Percentiles rank a stretch among this genome's conserved stretches.
Evolutionary conservation across 2,113 vertebrate species (phyloP).

Genomic region (Loxodonta africana): DNA sequence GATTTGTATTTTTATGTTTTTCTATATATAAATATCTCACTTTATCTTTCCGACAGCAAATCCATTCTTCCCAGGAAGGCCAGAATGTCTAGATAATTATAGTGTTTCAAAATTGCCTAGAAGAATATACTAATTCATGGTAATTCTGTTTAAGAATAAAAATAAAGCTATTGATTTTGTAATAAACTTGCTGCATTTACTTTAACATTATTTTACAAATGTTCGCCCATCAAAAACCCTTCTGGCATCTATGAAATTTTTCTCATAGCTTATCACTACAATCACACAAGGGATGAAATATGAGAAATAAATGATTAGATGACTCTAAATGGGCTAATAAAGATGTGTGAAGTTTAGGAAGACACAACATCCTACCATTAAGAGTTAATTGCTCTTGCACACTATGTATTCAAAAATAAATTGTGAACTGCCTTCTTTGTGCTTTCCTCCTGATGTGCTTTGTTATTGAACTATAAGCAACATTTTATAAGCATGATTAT

Average conservation of each 20-base stretch:
- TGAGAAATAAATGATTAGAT: background rate
- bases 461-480: background rate
- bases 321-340: background rate
- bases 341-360: background rate
- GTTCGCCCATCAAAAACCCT: background rate
- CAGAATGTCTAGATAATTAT: background rate
- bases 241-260: background rate
- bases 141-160: background rate
- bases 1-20: background rate
- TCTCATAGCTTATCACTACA: background rate
- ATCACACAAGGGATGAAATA: background rate
- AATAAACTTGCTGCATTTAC: background rate
- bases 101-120: background rate
- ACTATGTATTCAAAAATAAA: background rate
- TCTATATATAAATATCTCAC: background rate
- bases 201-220: slow-evolving; percentile 1
- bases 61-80: background rate
- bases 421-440: background rate
- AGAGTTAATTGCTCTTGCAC: background rate
- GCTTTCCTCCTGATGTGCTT: background rate
- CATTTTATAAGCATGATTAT: background rate
- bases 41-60: background rate
- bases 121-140: background rate
- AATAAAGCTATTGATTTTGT: background rate
- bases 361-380: background rate